These are phyloP conservation scores for Xanthia icteritia DNA, from an alignment of 2,888 invertebrate genomes.

Conservation along the genomic window DNA sequence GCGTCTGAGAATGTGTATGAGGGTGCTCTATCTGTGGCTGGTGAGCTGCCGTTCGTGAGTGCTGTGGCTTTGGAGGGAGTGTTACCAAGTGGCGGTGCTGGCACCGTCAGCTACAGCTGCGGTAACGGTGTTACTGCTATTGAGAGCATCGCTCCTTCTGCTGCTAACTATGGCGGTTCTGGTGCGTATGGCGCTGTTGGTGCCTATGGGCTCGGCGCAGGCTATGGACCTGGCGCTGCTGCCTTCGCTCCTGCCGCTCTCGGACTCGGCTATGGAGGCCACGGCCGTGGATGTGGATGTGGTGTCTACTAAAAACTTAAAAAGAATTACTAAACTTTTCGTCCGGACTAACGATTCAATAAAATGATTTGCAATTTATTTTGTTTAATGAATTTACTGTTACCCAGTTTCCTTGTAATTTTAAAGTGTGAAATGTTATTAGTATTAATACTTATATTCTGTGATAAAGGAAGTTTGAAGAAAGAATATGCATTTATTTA, in stretches of 20 bases:
- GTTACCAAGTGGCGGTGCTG: slow-evolving; percentile 46
- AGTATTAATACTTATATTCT: no score
- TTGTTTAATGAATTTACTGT: background rate
- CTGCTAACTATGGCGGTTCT: background rate
- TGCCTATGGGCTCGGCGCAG: slow-evolving; percentile 6
- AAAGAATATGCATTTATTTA: no score
- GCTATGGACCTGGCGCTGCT: slow-evolving; percentile 11
- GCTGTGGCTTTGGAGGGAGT: slow-evolving; percentile 49
- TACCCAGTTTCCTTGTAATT: no score
- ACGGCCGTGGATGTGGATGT: background rate
- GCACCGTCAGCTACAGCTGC: slow-evolving; percentile 19
- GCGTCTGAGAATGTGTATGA: slow-evolving; percentile 61
- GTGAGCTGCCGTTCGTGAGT: slow-evolving; percentile 58
- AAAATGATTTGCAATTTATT: background rate
- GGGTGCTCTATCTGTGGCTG: slow-evolving; percentile 52
- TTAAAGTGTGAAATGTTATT: no score
- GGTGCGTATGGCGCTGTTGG: background rate
- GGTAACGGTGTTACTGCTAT: background rate
- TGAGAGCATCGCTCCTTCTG: background rate
- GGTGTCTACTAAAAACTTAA: background rate
- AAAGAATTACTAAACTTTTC: no score
- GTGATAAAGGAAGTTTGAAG: no score
- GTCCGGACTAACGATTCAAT: background rate
- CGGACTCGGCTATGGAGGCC: slow-evolving; percentile 5
- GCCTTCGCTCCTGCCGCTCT: slow-evolving; percentile 9